Percentiles rank a stretch among this genome's conserved stretches.
These are phyloP conservation scores for Acrobasis suavella DNA, from an alignment of 2,888 invertebrate species.

Conservation along the genomic window DNA sequence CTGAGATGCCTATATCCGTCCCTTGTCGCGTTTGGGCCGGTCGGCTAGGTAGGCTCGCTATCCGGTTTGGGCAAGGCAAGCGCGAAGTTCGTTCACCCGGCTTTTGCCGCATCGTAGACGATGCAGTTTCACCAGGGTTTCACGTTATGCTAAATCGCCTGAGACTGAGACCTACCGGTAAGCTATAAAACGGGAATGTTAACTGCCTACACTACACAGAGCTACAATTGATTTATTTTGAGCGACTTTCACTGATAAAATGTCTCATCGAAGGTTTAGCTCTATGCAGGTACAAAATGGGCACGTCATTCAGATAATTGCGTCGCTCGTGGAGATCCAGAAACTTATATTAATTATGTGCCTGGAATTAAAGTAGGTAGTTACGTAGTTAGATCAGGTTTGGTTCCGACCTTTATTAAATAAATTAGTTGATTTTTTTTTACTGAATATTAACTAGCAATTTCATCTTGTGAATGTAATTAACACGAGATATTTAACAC, in stretches of 20 bases:
- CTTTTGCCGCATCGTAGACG: conserved; percentile 61
- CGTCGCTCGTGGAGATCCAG: no score
- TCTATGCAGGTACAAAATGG: not conserved
- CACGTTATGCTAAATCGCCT: conserved; percentile 49
- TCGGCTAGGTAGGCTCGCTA: conserved; percentile 65
- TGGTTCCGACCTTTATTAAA: no score
- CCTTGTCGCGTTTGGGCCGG: conserved; percentile 43
- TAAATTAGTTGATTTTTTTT: no score
- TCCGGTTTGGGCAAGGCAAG: conserved; percentile 71
- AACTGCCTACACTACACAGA: conserved; percentile 3
- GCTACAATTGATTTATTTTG: not conserved
- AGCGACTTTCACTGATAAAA: conserved; percentile 6
- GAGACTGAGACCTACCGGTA: conserved; percentile 18
- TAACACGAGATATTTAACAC: no score
- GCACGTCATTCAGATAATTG: no score
- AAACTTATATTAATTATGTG: no score
- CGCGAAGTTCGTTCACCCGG: conserved; percentile 73
- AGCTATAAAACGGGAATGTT: conserved; percentile 13
- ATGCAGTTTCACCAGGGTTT: conserved; percentile 64
- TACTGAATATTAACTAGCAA: no score
- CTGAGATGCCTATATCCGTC: conserved; percentile 41
- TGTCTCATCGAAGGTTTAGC: not conserved
- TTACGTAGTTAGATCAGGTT: no score
- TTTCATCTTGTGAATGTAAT: no score
- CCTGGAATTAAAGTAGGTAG: no score